Percentiles rank a stretch among this genome's conserved stretches.
These are phyloP conservation scores for Campaea margaritaria DNA, from an alignment of 2,888 invertebrate genomes.

Conservation along the genomic window DNA sequence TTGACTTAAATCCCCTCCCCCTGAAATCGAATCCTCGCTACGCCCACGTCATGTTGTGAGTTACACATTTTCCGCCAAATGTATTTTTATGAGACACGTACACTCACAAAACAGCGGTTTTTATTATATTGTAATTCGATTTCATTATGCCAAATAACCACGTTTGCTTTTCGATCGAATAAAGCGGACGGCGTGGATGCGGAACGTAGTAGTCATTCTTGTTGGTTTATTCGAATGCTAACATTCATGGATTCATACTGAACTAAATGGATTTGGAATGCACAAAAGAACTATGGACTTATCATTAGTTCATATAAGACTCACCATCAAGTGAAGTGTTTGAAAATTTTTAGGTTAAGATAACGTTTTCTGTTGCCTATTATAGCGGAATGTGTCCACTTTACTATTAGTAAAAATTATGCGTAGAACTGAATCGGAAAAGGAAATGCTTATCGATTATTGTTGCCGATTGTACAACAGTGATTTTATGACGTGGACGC, in stretches of 20 bases:
- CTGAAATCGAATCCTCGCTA: conserved; percentile 6
- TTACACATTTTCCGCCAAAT: conserved; percentile 47
- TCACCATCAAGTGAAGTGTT: too few species aligned
- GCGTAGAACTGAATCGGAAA: too few species aligned
- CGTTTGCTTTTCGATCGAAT: conserved; percentile 33
- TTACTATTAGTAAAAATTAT: too few species aligned
- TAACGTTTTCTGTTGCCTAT: too few species aligned
- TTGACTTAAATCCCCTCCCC: neutral
- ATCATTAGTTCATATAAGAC: too few species aligned
- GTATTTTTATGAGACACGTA: conserved; percentile 46
- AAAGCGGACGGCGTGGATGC: conserved; percentile 12
- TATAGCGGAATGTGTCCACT: too few species aligned
- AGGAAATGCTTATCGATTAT: too few species aligned
- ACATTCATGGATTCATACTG: conserved; percentile 13
- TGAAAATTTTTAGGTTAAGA: too few species aligned
- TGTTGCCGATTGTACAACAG: too few species aligned
- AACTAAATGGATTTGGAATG: neutral
- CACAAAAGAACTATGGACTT: too few species aligned
- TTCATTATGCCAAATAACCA: conserved; percentile 34
- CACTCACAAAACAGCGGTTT: conserved; percentile 41
- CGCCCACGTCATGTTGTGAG: conserved; percentile 45
- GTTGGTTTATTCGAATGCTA: conserved; percentile 1
- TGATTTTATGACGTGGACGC: too few species aligned
- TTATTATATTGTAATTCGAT: conserved; percentile 46
- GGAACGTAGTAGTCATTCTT: conserved; percentile 10